Evolutionary conservation across 2,888 invertebrate genomes (phyloP).

Genomic region (Drosophila rellima): DNA sequence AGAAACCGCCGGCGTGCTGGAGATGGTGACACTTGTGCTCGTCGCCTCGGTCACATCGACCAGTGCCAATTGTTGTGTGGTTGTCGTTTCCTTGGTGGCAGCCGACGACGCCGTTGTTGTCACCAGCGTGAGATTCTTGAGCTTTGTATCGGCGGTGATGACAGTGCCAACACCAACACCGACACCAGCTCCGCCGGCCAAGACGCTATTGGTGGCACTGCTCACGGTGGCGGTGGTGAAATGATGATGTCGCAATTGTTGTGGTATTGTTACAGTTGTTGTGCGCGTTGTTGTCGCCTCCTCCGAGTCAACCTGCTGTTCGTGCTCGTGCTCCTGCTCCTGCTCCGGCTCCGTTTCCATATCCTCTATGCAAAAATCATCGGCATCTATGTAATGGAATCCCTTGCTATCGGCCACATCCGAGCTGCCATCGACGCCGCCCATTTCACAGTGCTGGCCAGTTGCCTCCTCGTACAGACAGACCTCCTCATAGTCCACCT

Average conservation of each 20-base stretch:
- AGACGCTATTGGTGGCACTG: conserved; percentile 53
- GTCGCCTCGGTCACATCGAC: conserved; percentile 71
- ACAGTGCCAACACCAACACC: conserved; percentile 34
- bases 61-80: conserved; percentile 58
- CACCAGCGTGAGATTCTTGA: conserved; percentile 78
- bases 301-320: no score
- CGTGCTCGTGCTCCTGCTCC: conserved; percentile 48
- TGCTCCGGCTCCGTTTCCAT: conserved; percentile 48
- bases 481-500: conserved; percentile 82
- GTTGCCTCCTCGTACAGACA: conserved; percentile 82
- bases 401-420: conserved; percentile 74
- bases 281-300: conserved; percentile 25
- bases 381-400: conserved; percentile 80
- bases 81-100: conserved; percentile 4
- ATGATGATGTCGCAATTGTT: conserved; percentile 45
- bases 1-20: conserved; percentile 65
- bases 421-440: conserved; percentile 73
- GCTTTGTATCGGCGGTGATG: conserved; percentile 62
- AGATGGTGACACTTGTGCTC: conserved; percentile 71
- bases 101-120: conserved; percentile 55
- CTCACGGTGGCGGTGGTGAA: conserved; percentile 21
- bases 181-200: conserved; percentile 35
- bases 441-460: conserved; percentile 78
- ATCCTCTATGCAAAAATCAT: conserved; percentile 81
- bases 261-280: conserved; percentile 37